Evolutionary conservation across 1,140 invertebrate species (phyloP).

Genomic region (Drosophila virilis): DNA sequence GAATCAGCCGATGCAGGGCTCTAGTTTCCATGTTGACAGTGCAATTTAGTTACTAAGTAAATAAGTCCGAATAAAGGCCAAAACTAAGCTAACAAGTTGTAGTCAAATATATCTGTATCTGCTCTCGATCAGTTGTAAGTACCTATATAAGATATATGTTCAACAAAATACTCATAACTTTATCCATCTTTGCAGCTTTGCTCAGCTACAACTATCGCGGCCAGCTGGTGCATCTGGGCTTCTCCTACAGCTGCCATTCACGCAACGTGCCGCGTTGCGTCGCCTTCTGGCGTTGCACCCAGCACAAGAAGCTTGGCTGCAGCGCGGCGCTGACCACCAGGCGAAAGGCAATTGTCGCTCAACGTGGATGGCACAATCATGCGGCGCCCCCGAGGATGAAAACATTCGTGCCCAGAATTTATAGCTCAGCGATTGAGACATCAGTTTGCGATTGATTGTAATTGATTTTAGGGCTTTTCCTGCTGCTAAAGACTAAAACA

Average conservation of each 20-base stretch:
- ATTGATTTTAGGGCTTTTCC: not conserved
- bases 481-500: not conserved
- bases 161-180: not conserved
- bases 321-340: conserved; percentile 54
- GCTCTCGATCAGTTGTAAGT: not conserved
- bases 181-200: conserved; percentile 17
- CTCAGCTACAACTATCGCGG: conserved; percentile 72
- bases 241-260: conserved; percentile 57
- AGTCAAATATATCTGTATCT: conserved; percentile 3
- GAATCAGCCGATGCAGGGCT: no score
- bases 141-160: not conserved
- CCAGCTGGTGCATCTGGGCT: conserved; percentile 60
- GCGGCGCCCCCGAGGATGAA: conserved; percentile 44
- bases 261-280: conserved; percentile 39
- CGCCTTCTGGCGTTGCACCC: conserved; percentile 69
- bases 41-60: conserved; percentile 63
- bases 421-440: not conserved
- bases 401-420: conserved; percentile 57
- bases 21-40: conserved; percentile 22
- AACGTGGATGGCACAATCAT: conserved; percentile 65
- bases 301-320: conserved; percentile 61
- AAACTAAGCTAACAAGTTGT: conserved; percentile 16
- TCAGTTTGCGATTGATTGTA: not conserved
- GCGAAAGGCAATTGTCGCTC: conserved; percentile 45
- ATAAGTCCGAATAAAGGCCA: conserved; percentile 57